These are phyloP conservation scores for Sitta europaea DNA, from an alignment of 2,113 vertebrate species.

Conservation along the genomic window DNA sequence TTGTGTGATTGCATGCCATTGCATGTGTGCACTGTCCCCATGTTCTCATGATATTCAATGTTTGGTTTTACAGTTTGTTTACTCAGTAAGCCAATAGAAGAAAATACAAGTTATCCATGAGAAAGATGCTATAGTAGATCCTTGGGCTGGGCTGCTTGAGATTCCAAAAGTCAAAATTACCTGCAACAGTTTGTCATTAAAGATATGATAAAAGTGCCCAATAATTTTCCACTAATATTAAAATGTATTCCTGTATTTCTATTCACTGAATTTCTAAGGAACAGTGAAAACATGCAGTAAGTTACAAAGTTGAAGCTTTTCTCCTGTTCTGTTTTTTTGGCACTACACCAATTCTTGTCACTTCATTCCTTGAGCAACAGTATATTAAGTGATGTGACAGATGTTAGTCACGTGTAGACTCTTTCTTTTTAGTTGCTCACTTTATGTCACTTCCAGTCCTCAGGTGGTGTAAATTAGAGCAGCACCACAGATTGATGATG, in stretches of 20 bases:
- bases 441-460: conserved; percentile 44
- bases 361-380: neutral
- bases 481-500: conserved; percentile 5
- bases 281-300: neutral
- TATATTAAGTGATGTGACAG: neutral
- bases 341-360: neutral
- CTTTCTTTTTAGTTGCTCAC: conserved; percentile 8
- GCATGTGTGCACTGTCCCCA: neutral
- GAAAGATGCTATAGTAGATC: neutral
- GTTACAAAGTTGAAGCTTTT: neutral
- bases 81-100: neutral
- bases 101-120: neutral
- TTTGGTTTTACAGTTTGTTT: neutral
- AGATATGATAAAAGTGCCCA: neutral
- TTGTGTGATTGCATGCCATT: neutral
- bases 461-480: conserved; percentile 47
- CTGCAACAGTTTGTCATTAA: neutral
- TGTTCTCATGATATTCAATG: neutral
- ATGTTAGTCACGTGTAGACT: conserved; percentile 21
- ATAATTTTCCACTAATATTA: neutral
- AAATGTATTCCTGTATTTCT: neutral
- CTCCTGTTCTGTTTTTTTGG: neutral
- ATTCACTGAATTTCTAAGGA: neutral
- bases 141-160: no score
- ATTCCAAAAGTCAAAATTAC: neutral